Evolutionary conservation across 2,113 vertebrate genomes (phyloP), one percentile per base, ranked within the genome.

Genomic region (Hyperoodon ampullatus): DNA sequence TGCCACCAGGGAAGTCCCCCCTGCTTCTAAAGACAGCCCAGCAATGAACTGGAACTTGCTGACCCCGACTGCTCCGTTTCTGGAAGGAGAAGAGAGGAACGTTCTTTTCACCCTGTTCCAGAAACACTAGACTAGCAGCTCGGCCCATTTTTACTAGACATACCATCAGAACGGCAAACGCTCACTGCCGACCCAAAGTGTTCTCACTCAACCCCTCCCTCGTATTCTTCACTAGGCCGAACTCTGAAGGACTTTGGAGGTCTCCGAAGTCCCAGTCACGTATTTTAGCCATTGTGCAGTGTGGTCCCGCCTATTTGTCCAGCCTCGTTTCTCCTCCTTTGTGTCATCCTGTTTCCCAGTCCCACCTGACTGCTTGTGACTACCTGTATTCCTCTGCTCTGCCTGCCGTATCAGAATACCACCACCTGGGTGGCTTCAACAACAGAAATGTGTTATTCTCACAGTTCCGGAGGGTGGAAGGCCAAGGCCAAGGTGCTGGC

Each of bases 151-250:
- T 53, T 39, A 21, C 61, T 9, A 7, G 65, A 47, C 7, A 8
- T 35, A 6, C 65, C 39, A 4, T 44, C 8, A 30, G 39, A 19
- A 30, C 5, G 13, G 55, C 8, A 33, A 55, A 53, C 3, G 13
- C 35, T 47, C 19, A 0, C 10, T 8, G 2, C 16, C 0, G 15
- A 5, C 53, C 35, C 21, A 14, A 28, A 1, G 13, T 2, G 65
- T 30, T 13, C 75, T 50, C 68, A 30, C 12, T 30, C 5, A n/a
- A 0, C 5, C 2, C 42, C 5, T 84, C 6, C 4, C 58, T 47
- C 5, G 0, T 50, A 1, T 12, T 4, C 78, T 28, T 35, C 55
- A 4, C 33, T 26, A 23, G 53, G 8, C 19, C 18, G 0, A 21
- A 55, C 53, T 72, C 42, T 60, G 50, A n/a, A 60, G 44, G 55